Base-by-base conservation (phyloP, 2,113 vertebrate species). In the Otis tarda region DNA sequence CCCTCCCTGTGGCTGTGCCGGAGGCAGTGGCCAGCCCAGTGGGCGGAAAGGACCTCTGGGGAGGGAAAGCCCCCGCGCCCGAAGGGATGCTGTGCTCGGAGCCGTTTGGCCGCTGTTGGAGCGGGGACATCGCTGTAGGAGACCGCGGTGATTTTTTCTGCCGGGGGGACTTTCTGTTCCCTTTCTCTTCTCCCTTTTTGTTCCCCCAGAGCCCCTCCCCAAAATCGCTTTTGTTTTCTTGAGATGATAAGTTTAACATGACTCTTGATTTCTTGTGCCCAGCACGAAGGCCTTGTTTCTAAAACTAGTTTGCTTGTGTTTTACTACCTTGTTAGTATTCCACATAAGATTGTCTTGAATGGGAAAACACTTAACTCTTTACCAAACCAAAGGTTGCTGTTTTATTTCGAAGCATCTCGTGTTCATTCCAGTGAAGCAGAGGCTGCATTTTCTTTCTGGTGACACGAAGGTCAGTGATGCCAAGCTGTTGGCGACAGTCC, bases 321-420 rank as follows among this genome's bases (percentile, higher is more conserved):
- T 52, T 98, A 97, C 92, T 94, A 96, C 97, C 94, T 97, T 97
- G 95, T 97, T 97, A 97, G 92, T 97, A 95, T 95, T 98, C 97
- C 95, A 94, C 93, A 80, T 95, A 93, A 95, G 85, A 96, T 97
- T 97, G 97, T 98, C 96, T 97, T 97, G 95, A 97, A 96, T 97
- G 97, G 96, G 94, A 97, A 98, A 96, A 97, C 95, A 93, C 91
- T 91, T 95, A 97, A 97, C 93, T 97, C 96, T 96, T 97, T 97
- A 98, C 97, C 97, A 98, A 98, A 98, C 98, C 98, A 98, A 98
- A 98, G 98, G 97, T 98, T 97, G 96, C 98, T 98, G 92, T 97
- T 98, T 97, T 97, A 89, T 96, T 97, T 93, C 69, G 90, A 97
- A 97, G 97, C 97, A 97, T 97, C 97, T 56, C 91, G 88, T 98